phyloP scores from a whole-genome alignment of 2,113 vertebrate genomes.

The Cyrtonyx montezumae region DNA sequence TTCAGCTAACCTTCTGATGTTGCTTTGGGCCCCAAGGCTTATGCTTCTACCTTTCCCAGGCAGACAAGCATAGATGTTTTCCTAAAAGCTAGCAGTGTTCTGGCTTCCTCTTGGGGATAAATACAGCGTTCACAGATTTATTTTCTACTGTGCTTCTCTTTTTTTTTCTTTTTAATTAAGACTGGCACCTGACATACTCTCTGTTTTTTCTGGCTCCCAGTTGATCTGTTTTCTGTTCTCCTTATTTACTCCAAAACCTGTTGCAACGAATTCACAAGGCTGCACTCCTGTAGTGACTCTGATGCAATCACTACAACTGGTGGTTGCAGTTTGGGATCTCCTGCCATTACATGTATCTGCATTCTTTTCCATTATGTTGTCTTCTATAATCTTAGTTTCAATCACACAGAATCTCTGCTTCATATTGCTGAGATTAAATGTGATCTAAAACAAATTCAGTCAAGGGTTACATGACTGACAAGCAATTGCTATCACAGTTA shows the following conservation, averaged over 20 bases:
- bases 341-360: neutral
- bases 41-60: neutral
- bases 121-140: neutral
- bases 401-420: neutral
- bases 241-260: neutral
- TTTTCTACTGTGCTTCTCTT: neutral
- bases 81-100: fast-evolving
- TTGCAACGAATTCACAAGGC: neutral
- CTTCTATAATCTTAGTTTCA: neutral
- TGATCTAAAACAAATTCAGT: neutral
- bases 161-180: neutral
- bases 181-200: neutral
- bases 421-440: neutral
- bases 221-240: neutral
- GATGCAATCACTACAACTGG: neutral
- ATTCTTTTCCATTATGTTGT: fast-evolving
- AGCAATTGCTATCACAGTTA: neutral
- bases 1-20: neutral
- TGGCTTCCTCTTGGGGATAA: neutral
- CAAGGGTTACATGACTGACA: neutral
- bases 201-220: neutral
- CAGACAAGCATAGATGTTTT: neutral
- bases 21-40: neutral
- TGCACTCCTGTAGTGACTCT: neutral
- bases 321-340: neutral